Percentiles rank a stretch among this genome's conserved stretches.
These are phyloP conservation scores for Pseudomyrmex cubaensis DNA, from an alignment of 1,140 invertebrate genomes.

Conservation along the genomic window DNA sequence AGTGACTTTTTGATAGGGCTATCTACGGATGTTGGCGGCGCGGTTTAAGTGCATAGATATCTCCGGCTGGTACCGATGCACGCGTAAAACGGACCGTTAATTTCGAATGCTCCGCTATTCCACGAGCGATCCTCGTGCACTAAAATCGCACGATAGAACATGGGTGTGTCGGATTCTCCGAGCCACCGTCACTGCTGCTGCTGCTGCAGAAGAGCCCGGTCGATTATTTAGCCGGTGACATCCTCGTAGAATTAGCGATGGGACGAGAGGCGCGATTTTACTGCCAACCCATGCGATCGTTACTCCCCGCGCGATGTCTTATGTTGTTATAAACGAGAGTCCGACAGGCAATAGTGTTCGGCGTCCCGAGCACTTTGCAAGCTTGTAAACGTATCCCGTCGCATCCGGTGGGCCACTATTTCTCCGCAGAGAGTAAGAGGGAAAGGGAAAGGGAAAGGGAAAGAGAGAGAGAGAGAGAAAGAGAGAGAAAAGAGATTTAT, in stretches of 20 bases:
- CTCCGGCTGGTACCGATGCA: slow-evolving; percentile 11
- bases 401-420: slow-evolving; percentile 28
- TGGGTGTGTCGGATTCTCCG: slow-evolving; percentile 18
- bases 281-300: slow-evolving; percentile 38
- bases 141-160: slow-evolving; percentile 25
- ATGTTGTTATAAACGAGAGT: slow-evolving; percentile 51
- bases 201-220: neutral
- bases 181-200: neutral
- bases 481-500: slow-evolving; percentile 34
- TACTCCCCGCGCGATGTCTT: slow-evolving; percentile 38
- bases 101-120: slow-evolving; percentile 48
- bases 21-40: slow-evolving; percentile 16
- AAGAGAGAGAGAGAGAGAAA: neutral
- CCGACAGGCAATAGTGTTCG: slow-evolving; percentile 45
- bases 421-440: neutral
- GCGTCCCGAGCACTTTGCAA: slow-evolving; percentile 42
- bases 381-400: slow-evolving; percentile 51
- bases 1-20: slow-evolving; percentile 47
- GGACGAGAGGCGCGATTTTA: slow-evolving; percentile 48
- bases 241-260: slow-evolving; percentile 38
- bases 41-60: slow-evolving; percentile 41
- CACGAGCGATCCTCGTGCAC: slow-evolving; percentile 21
- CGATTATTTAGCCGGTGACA: slow-evolving; percentile 52
- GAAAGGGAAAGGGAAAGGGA: neutral
- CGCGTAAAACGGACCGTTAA: slow-evolving; percentile 54